These are phyloP conservation scores for Zaprionus obscuricornis DNA, from an alignment of 2,888 invertebrate species.

Conservation along the genomic window DNA sequence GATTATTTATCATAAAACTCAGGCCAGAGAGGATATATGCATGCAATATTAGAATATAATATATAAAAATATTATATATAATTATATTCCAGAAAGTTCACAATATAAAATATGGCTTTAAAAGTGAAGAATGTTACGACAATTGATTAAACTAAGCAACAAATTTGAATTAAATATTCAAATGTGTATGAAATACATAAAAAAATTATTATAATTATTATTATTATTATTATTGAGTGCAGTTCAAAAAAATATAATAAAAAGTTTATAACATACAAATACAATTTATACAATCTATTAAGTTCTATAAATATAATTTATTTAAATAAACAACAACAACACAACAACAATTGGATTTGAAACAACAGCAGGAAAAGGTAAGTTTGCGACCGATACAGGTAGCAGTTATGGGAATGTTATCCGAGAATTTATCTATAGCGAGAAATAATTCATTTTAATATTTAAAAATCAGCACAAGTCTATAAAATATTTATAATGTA, in stretches of 20 bases:
- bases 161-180: slow-evolving; percentile 25
- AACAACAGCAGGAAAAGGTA: slow-evolving; percentile 41
- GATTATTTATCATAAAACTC: slow-evolving; percentile 15
- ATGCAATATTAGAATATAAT: slow-evolving; percentile 21
- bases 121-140: slow-evolving; percentile 27
- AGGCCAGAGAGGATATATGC: slow-evolving; percentile 34
- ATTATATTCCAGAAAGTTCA: too few relatives aligned
- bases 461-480: too few relatives aligned
- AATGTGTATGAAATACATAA: slow-evolving; percentile 40
- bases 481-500: too few relatives aligned
- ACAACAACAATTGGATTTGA: slow-evolving; percentile 48
- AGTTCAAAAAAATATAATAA: slow-evolving; percentile 10
- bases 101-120: slow-evolving; percentile 29
- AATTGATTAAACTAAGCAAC: slow-evolving; percentile 46
- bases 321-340: neutral
- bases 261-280: too few relatives aligned
- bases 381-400: too few relatives aligned
- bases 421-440: too few relatives aligned
- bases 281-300: slow-evolving; percentile 48
- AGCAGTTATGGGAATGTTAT: too few relatives aligned
- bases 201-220: too few relatives aligned
- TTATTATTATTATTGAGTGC: slow-evolving; percentile 37
- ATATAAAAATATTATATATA: too few relatives aligned
- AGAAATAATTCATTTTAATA: too few relatives aligned
- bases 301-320: slow-evolving; percentile 29